phyloP scores from a whole-genome alignment of 2,113 vertebrate species.

The Peromyscus leucopus region DNA sequence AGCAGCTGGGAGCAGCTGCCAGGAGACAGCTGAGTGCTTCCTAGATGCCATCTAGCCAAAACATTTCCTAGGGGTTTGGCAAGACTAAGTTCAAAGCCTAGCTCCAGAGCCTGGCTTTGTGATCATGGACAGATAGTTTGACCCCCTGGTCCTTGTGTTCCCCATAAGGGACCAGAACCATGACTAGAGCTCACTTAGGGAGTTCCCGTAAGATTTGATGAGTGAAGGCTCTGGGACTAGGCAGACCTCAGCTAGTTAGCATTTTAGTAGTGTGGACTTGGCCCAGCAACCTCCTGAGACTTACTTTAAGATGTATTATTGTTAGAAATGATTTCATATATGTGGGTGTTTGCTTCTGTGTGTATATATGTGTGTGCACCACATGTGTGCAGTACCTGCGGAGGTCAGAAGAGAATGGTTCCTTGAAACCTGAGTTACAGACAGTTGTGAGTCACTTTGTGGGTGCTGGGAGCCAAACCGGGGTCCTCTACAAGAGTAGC shows the following conservation, averaged over 20 bases:
- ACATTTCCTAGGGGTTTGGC: neutral
- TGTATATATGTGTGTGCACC: neutral
- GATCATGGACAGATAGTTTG: neutral
- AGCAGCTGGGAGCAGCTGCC: neutral
- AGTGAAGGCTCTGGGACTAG: neutral
- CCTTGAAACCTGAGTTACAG: neutral
- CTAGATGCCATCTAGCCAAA: neutral
- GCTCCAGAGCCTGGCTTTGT: neutral
- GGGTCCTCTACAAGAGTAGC: neutral
- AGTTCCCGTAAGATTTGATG: neutral
- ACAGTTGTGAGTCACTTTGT: neutral
- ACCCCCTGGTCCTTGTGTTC: neutral
- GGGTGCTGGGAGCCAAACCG: too few species aligned
- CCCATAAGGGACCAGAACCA: neutral
- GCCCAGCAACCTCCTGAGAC: neutral
- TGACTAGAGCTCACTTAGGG: conserved; percentile 20
- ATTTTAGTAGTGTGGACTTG: neutral
- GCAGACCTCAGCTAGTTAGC: neutral
- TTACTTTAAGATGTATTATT: neutral
- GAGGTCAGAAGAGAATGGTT: too few species aligned
- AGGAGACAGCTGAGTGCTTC: neutral
- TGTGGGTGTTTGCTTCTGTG: neutral
- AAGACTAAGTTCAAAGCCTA: neutral
- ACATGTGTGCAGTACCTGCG: neutral
- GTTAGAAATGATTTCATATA: neutral